Evolutionary conservation across 2,797 vertebrate genomes (phyloP).

Genomic region (Octomys mimax): DNA sequence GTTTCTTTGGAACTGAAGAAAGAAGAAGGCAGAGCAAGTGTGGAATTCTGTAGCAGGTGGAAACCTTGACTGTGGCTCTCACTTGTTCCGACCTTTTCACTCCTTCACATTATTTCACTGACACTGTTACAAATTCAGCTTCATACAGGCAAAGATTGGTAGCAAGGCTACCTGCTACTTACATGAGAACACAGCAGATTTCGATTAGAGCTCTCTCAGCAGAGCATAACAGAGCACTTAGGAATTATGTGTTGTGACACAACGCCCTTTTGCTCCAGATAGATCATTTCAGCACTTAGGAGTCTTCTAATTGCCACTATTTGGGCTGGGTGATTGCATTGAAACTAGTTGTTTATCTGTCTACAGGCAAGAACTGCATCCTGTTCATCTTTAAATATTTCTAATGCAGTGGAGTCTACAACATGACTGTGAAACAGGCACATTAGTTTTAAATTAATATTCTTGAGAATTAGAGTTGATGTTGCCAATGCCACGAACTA

Average conservation of each 20-base stretch:
- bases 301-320: neutral
- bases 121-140: constrained; percentile 43
- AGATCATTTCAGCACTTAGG: constrained; percentile 42
- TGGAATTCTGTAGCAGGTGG: neutral
- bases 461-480: neutral
- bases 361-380: neutral
- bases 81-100: neutral
- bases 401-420: neutral
- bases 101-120: constrained; percentile 31
- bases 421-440: neutral
- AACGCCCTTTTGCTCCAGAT: neutral
- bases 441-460: neutral
- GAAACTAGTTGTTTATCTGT: constrained; percentile 39
- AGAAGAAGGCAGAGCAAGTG: neutral
- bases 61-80: neutral
- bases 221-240: neutral
- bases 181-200: constrained; percentile 50
- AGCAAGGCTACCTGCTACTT: neutral
- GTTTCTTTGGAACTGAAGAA: neutral
- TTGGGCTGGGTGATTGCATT: constrained; percentile 58
- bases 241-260: constrained; percentile 9
- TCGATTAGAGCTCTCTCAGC: constrained; percentile 44
- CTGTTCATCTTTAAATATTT: constrained; percentile 38
- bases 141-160: constrained; percentile 5
- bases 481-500: neutral